A percentile compares a stretch with the other conserved stretches of the same genome.
phyloP scores from a whole-genome alignment of 2,113 vertebrate species.

The Bettongia penicillata region DNA sequence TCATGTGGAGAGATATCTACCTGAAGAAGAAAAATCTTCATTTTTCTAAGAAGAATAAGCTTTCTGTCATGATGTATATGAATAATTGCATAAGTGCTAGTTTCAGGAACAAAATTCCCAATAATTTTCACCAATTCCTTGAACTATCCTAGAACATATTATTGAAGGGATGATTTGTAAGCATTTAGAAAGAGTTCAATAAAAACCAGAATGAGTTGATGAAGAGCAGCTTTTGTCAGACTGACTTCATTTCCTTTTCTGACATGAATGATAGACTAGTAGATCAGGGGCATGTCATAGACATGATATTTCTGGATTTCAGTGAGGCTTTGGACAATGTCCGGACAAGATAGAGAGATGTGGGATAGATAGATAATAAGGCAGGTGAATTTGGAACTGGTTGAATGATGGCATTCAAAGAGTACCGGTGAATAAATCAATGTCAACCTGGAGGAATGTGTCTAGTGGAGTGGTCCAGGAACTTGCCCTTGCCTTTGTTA shows the following conservation, averaged over 20 bases:
- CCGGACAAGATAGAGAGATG: background rate
- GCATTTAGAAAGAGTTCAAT: background rate
- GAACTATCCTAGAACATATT: background rate
- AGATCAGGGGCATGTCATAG: background rate
- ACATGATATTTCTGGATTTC: background rate
- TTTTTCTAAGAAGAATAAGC: background rate
- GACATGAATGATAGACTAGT: background rate
- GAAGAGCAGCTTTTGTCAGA: background rate
- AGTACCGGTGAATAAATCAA: background rate
- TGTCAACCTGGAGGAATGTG: background rate
- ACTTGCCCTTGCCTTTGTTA: background rate
- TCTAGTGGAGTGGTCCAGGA: background rate
- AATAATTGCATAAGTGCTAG: background rate
- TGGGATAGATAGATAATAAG: background rate
- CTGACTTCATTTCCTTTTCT: background rate
- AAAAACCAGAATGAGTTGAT: background rate
- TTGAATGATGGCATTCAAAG: background rate
- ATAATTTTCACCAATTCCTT: background rate
- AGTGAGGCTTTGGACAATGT: background rate
- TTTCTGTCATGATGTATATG: background rate
- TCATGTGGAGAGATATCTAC: background rate
- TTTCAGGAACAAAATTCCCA: background rate
- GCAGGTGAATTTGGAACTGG: background rate
- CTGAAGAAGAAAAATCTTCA: background rate
- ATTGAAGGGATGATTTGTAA: background rate